Base-by-base conservation (phyloP, 2,888 invertebrate genomes). In the Ornithoptera priamus region DNA sequence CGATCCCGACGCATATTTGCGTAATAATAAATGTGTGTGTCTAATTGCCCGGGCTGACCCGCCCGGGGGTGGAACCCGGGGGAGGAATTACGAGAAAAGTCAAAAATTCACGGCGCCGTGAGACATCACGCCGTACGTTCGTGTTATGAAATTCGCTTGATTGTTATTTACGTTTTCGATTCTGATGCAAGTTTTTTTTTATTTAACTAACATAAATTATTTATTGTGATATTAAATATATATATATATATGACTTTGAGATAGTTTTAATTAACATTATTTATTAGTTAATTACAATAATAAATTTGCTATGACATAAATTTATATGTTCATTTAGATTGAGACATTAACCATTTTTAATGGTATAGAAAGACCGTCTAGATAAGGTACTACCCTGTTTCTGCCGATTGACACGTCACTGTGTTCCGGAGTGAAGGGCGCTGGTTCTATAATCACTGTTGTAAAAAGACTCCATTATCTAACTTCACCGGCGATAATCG, bases 91-190 rank as follows among this genome's bases (percentile, higher is more conserved):
- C 72, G 72, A 69, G 58, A 65, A 71, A 66, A 62, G 62, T 66
- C 73, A 75, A 78, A 79, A 78, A 78, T 75, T 74, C 75, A 1
- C 76, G 75, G 50, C 75, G 75, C 61, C 57, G 65, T 57, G 63
- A 42, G 69, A 62, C 63, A 69, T 72, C 68, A 72, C 72, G 73
- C 57, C 56, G 30, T 46, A 62, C 72, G 70, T 77, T 77, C 75
- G 74, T 75, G 76, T 75, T 75, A 75, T 75, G 63, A 18, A 53
- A 20, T 69, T 60, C 30, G 30, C 22, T 46, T 22, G 58, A 62
- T 68, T 68, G n/a, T n/a, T 39, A 24, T 58, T 62, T 42, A 39
- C 24, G 56, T 56, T 67, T 68, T 46, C 8, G 39, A 17, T 18
- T 22, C 24, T 36, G 1, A 30, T 30, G 12, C 62, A 18, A 17